phyloP scores from a whole-genome alignment of 2,113 vertebrate species.

The Brachyhypopomus occidentalis region DNA sequence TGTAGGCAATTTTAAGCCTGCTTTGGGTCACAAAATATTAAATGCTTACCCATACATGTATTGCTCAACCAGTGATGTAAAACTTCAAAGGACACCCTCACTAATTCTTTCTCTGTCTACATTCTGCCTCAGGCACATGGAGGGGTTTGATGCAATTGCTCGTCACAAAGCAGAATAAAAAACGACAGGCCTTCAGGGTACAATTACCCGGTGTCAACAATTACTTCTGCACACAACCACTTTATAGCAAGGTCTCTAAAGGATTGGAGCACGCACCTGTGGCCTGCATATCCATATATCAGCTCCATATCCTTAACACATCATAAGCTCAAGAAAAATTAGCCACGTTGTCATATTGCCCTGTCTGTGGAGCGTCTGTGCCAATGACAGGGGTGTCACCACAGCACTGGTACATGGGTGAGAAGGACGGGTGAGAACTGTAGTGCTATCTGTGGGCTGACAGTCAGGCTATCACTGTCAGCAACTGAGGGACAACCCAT shows the following conservation, averaged over 20 bases:
- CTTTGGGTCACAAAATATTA: constrained; percentile 35
- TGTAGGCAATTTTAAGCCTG: constrained; percentile 16
- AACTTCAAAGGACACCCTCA: constrained; percentile 19
- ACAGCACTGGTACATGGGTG: constrained; percentile 21
- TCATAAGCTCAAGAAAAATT: constrained; percentile 1
- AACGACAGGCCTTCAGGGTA: constrained; percentile 65
- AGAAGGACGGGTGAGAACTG: constrained; percentile 30
- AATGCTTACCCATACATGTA: constrained; percentile 11
- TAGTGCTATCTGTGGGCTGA: constrained; percentile 55
- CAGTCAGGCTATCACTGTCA: constrained; percentile 63
- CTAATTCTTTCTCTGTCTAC: constrained; percentile 28
- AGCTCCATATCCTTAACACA: constrained; percentile 32
- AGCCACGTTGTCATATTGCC: not conserved
- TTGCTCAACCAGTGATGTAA: constrained; percentile 5
- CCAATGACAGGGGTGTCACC: constrained; percentile 35
- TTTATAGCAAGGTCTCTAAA: constrained; percentile 57
- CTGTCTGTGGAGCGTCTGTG: not conserved
- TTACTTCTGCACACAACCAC: constrained; percentile 62
- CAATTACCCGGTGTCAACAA: constrained; percentile 71
- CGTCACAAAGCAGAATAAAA: constrained; percentile 63
- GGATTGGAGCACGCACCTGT: constrained; percentile 20
- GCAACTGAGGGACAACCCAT: constrained; percentile 54
- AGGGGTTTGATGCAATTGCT: constrained; percentile 63
- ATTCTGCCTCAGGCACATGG: constrained; percentile 54
- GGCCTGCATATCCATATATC: constrained; percentile 25